Percentiles rank a stretch among this genome's conserved stretches.
phyloP scores from a whole-genome alignment of 1,140 invertebrate species.

The Zaprionus nigranus region DNA sequence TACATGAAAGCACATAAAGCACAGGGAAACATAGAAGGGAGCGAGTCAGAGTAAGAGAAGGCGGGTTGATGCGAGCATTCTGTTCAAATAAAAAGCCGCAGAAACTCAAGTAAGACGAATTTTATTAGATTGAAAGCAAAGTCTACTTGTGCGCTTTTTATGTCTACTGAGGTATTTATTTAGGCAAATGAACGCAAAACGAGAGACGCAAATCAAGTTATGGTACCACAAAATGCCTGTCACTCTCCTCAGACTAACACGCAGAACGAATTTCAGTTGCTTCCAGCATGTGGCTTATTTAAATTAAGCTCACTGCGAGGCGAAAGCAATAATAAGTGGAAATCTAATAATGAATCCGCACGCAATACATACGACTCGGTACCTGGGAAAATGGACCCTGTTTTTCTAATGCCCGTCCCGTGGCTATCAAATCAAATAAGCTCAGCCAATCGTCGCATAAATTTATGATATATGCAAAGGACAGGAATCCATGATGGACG shows the following conservation, averaged over 20 bases:
- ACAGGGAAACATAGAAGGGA: neutral
- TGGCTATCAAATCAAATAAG: conserved; percentile 73
- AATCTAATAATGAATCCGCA: conserved; percentile 65
- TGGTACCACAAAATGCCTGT: conserved; percentile 28
- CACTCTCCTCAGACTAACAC: conserved; percentile 1
- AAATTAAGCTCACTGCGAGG: conserved; percentile 31
- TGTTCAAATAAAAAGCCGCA: conserved; percentile 46
- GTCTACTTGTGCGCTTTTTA: conserved; percentile 18
- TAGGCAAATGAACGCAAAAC: conserved; percentile 51
- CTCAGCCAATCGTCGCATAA: conserved; percentile 75
- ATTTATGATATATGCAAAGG: conserved; percentile 71
- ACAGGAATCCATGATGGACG: neutral
- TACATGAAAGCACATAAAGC: neutral
- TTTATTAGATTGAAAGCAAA: conserved; percentile 60
- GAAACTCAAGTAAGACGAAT: conserved; percentile 56
- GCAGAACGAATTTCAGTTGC: neutral
- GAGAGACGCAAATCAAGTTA: conserved; percentile 65
- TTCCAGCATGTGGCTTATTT: conserved; percentile 33
- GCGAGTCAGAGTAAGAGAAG: neutral
- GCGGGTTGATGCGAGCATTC: neutral
- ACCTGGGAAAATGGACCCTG: neutral
- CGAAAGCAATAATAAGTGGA: conserved; percentile 54
- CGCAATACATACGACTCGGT: conserved; percentile 17
- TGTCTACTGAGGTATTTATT: conserved; percentile 51
- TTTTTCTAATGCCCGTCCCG: neutral